Evolutionary conservation across 2,797 vertebrate species (phyloP).

Genomic region (Alosa sapidissima): DNA sequence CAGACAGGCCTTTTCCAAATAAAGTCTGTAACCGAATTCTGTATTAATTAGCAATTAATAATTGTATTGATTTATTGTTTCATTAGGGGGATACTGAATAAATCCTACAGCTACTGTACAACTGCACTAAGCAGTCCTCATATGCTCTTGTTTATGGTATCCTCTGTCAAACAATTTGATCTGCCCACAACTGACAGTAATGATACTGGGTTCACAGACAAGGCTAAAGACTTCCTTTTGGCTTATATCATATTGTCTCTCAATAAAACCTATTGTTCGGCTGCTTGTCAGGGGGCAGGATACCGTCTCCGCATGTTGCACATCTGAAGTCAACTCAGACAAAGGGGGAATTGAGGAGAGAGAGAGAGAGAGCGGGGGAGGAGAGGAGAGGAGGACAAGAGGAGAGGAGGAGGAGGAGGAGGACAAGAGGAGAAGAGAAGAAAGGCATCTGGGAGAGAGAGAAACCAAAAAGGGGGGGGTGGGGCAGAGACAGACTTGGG

Average conservation of each 20-base stretch:
- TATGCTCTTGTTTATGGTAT: not conserved
- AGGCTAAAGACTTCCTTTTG: constrained; percentile 21
- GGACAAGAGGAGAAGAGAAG: constrained; percentile 26
- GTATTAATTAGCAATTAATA: not conserved
- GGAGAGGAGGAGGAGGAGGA: constrained; percentile 55
- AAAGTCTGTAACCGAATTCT: not conserved
- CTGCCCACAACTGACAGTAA: constrained; percentile 7
- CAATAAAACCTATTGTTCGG: constrained; percentile 16
- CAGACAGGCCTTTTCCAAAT: no score
- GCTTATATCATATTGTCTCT: constrained; percentile 3
- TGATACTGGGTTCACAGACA: constrained; percentile 3
- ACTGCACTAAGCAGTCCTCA: not conserved
- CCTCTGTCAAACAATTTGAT: not conserved
- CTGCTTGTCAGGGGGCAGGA: not conserved
- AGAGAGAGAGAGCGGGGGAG: constrained; percentile 38
- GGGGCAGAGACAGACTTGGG: constrained; percentile 44
- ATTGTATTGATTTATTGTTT: not conserved
- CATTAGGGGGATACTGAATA: not conserved
- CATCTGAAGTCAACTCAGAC: constrained; percentile 12
- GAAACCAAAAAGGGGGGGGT: constrained; percentile 39
- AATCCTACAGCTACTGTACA: not conserved
- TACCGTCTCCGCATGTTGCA: not conserved
- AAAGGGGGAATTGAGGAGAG: constrained; percentile 52
- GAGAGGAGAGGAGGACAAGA: constrained; percentile 42
- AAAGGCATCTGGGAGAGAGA: constrained; percentile 31